Evolutionary conservation across 2,797 vertebrate genomes (phyloP).

Genomic region (Lutjanus campechanus): DNA sequence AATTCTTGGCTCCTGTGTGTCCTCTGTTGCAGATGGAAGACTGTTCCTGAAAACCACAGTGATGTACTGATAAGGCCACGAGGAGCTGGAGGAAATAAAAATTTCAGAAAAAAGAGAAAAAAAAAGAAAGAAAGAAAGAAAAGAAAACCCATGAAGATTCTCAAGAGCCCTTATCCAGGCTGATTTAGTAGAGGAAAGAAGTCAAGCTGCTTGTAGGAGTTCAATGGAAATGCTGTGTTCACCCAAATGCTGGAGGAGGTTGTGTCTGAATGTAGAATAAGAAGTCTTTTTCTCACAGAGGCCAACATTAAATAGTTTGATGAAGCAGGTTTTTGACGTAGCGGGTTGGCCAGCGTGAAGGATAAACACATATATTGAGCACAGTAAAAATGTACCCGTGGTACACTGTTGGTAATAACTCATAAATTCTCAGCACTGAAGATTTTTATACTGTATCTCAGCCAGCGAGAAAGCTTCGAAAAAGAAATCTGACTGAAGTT

Average conservation of each 20-base stretch:
- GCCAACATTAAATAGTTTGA: constrained; percentile 73
- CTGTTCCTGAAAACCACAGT: constrained; percentile 99
- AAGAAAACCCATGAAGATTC: constrained; percentile 85
- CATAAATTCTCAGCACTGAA: constrained; percentile 89
- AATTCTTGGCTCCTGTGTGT: constrained; percentile 72
- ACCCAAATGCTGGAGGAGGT: constrained; percentile 76
- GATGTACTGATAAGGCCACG: constrained; percentile 93
- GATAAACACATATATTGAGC: constrained; percentile 90
- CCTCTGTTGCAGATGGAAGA: constrained; percentile 95
- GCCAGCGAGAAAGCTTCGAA: constrained; percentile 95
- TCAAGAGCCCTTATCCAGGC: constrained; percentile 85
- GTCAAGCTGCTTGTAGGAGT: constrained; percentile 82
- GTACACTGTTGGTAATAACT: constrained; percentile 86
- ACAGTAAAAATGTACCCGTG: constrained; percentile 90
- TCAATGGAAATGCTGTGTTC: constrained; percentile 85
- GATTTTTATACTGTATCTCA: constrained; percentile 93
- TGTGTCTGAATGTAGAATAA: constrained; percentile 84
- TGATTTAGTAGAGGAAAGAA: constrained; percentile 83
- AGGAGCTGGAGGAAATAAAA: constrained; percentile 82
- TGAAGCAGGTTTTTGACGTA: constrained; percentile 70
- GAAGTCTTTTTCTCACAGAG: constrained; percentile 76
- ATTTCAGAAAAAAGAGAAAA: constrained; percentile 65
- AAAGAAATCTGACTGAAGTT: constrained; percentile 85
- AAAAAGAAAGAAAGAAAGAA: constrained; percentile 77
- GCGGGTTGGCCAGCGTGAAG: constrained; percentile 84